A percentile compares a stretch with the other conserved stretches of the same genome.
phyloP scores from a whole-genome alignment of 2,797 vertebrate species.

The Enteromius treurensis region DNA sequence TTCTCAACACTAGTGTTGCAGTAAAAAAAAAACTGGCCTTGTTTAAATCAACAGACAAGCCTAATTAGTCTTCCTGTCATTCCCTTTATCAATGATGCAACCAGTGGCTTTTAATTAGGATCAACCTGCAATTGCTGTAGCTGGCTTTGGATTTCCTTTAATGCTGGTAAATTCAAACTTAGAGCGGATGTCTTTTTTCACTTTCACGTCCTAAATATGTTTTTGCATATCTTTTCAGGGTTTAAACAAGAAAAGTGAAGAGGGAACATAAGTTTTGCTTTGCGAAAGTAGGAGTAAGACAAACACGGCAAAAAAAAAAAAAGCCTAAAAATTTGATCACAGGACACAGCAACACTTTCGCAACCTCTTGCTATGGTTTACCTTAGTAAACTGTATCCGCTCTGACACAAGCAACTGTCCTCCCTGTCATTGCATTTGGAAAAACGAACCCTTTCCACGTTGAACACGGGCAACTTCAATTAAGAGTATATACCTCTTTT shows the following conservation, averaged over 20 bases:
- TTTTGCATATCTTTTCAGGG: conserved; percentile 19
- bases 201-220: background rate
- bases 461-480: conserved; percentile 65
- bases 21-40: background rate
- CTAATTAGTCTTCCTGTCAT: conserved; percentile 5
- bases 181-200: background rate
- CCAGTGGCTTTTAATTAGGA: conserved; percentile 31
- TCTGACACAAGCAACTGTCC: conserved; percentile 6
- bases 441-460: conserved; percentile 61
- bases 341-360: background rate
- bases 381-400: background rate
- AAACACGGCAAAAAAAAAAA: background rate
- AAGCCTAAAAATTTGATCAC: background rate
- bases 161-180: conserved; percentile 36
- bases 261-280: background rate
- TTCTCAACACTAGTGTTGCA: conserved; percentile 4
- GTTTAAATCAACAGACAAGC: background rate
- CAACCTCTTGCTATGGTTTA: background rate
- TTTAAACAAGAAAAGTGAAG: conserved; percentile 1
- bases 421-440: conserved; percentile 64
- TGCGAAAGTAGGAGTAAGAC: background rate
- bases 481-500: conserved; percentile 75
- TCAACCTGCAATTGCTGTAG: conserved; percentile 23
- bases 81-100: conserved; percentile 10
- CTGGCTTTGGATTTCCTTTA: conserved; percentile 42